Evolutionary conservation across 2,888 invertebrate species (phyloP).

Genomic region (Taphrorychus bicolor): DNA sequence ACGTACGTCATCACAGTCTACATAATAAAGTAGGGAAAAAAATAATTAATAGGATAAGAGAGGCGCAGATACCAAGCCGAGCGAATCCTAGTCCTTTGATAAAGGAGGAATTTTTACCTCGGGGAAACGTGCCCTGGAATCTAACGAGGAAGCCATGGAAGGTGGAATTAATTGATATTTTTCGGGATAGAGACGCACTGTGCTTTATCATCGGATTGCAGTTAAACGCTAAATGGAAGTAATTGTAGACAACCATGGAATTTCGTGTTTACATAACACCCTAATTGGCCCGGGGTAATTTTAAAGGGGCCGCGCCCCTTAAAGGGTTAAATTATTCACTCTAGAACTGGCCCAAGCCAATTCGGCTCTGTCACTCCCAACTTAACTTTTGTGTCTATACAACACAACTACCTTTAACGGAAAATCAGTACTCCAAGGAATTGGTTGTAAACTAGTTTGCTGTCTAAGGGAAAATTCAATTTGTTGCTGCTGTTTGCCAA

Average conservation of each 20-base stretch:
- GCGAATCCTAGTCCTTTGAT: constrained; percentile 18
- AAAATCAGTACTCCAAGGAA: constrained; percentile 1
- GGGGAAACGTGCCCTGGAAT: constrained; percentile 17
- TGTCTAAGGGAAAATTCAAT: neutral
- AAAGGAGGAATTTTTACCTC: constrained; percentile 19
- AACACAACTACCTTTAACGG: constrained; percentile 1
- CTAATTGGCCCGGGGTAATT: constrained; percentile 3
- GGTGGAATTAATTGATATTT: constrained; percentile 12
- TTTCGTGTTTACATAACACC: neutral
- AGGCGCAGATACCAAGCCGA: constrained; percentile 15
- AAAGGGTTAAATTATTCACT: constrained; percentile 12
- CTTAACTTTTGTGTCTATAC: constrained; percentile 6
- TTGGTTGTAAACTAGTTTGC: constrained; percentile 1
- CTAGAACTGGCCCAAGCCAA: neutral
- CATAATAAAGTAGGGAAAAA: constrained; percentile 10
- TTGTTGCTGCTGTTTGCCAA: neutral
- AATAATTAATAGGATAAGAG: constrained; percentile 23
- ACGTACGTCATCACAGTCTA: constrained; percentile 7
- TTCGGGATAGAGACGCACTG: neutral
- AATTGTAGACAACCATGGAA: neutral
- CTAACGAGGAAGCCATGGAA: constrained; percentile 7
- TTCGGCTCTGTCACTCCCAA: neutral
- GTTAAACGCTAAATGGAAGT: neutral
- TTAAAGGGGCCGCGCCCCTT: neutral
- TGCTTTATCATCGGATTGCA: neutral